Base-by-base conservation (phyloP, 2,888 invertebrate species). In the Furcula furcula region DNA sequence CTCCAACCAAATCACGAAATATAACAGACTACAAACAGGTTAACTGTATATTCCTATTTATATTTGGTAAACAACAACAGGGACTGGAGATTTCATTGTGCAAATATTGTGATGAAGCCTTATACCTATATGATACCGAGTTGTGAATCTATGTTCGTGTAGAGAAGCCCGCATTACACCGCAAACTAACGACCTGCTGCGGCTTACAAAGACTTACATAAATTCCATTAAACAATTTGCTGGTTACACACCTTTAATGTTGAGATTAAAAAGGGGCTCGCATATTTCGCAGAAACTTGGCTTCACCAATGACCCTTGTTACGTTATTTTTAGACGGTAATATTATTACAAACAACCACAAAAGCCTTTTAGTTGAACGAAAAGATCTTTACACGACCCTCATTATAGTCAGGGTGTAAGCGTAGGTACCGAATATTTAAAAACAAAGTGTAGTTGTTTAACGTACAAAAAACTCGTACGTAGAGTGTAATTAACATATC, bases 191-290 rank as follows among this genome's bases (percentile, higher is more conserved):
- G 11, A 13, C 25, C 26, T n/a, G 27, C 26, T 22, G 29, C 32
- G 31, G 23, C 34, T 40, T 48, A 53, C 47, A 49, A 51, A 61
- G 55, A 48, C 53, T 46, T 65, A 55, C 60, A 53, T 42, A 57
- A 53, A 61, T 61, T 53, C 37, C 31, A 46, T 40, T 55, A 52
- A 62, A 49, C 50, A 46, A 42, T 27, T 45, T 7, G 12, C 11
- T 46, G 38, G 40, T 51, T 39, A 54, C 40, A 46, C 38, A 28
- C 43, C 49, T 53, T 51, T 57, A 56, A 54, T 35, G 32, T 34
- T 40, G 44, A 46, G 46, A 43, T 45, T 55, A 61, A 55, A 57
- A 62, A 37, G 49, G 42, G 55, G 47, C 49, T 55, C 60, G n/a
- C n/a, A 44, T 59, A 58, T 55, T 60, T 52, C 34, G 35, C 40